phyloP scores from a whole-genome alignment of 2,797 vertebrate genomes.

The Pampus argenteus region DNA sequence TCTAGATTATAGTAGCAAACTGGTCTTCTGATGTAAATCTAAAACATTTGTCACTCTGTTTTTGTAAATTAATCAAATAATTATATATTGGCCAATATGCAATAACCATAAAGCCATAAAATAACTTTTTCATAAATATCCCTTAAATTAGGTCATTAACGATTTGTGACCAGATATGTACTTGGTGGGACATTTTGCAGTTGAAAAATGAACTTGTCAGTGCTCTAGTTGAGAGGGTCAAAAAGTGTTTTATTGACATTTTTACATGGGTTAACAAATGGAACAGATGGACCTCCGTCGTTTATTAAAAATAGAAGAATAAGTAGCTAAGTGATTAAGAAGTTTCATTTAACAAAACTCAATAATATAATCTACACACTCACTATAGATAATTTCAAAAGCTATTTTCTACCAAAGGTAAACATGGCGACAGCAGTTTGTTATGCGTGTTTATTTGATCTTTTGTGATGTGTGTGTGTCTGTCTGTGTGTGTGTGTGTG shows the following conservation, averaged over 20 bases:
- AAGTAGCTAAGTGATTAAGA: not conserved
- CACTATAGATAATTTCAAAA: not conserved
- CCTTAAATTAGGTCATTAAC: too few species aligned
- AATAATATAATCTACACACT: not conserved
- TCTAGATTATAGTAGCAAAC: too few species aligned
- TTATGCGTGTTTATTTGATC: constrained; percentile 29
- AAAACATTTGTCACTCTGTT: not conserved
- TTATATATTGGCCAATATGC: too few species aligned
- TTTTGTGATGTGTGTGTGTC: not conserved
- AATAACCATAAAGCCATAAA: too few species aligned
- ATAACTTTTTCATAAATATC: too few species aligned
- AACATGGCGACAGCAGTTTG: constrained; percentile 17
- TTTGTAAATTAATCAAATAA: too few species aligned
- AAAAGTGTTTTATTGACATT: too few species aligned
- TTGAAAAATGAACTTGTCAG: too few species aligned
- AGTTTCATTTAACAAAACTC: not conserved
- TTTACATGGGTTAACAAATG: not conserved
- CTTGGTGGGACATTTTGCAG: too few species aligned
- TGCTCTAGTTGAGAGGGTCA: too few species aligned
- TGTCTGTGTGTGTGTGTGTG: constrained; percentile 11
- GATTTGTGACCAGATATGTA: too few species aligned
- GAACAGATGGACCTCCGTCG: too few species aligned
- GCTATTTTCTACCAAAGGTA: constrained; percentile 5
- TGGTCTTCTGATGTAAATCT: not conserved
- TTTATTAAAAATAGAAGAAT: not conserved